Conservation (phyloP, 2,797 vertebrate species). For the Psittacula derbiana region DNA sequence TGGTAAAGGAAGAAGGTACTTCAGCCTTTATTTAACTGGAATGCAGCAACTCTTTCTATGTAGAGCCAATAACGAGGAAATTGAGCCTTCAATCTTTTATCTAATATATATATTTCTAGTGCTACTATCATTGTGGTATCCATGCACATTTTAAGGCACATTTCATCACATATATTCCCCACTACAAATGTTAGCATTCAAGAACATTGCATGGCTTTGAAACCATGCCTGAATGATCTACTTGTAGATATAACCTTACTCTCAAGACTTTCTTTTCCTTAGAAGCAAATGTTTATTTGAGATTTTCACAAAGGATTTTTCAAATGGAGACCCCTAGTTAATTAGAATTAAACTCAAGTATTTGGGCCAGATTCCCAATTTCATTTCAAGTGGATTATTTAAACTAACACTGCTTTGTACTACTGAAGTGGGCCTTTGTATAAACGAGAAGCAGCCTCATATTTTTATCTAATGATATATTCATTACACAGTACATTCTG, state of each 20-base stretch:
- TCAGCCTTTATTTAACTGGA: neutral
- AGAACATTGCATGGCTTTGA: neutral
- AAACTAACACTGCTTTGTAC: neutral
- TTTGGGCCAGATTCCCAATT: neutral
- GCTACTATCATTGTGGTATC: neutral
- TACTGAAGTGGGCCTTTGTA: neutral
- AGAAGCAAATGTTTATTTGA: neutral
- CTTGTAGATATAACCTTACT: neutral
- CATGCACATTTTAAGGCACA: neutral
- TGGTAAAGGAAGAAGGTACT: neutral
- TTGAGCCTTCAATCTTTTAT: neutral
- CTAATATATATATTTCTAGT: neutral
- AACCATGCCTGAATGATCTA: neutral
- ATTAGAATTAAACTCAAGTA: neutral
- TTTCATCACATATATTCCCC: neutral
- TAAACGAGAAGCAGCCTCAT: neutral
- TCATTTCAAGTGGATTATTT: neutral
- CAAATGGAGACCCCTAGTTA: neutral
- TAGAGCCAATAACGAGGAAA: neutral
- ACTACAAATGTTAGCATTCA: neutral
- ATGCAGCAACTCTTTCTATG: neutral
- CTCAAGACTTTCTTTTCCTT: neutral
- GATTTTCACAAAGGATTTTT: conserved; percentile 14
- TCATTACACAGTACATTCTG: neutral
- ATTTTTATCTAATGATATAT: neutral